Base-by-base conservation (phyloP, 1,140 invertebrate genomes). In the Holcopasites calliopsidis region DNA sequence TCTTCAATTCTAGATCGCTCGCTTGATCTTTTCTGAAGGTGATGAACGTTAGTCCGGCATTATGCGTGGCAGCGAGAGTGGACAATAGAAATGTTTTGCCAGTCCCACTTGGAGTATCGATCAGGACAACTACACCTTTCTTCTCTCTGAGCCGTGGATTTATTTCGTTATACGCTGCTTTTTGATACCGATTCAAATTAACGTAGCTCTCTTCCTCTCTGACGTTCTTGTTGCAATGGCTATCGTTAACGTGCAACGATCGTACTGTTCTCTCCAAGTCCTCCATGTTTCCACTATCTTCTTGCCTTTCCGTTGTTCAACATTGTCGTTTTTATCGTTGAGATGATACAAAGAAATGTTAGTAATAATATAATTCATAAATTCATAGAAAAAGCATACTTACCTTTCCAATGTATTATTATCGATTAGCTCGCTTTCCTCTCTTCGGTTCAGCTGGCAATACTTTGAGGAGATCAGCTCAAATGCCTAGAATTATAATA, bases 1-100 rank as follows among this genome's bases (percentile, higher is more conserved):
- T 1, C 1, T 13, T 38, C 3, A 11, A 26, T 6, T 1, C 0
- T 10, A 74, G 21, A 16, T 47, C 3, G 5, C 71, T 74, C 3
- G 71, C 50, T 7, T 74, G 50, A 3, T 74, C 38, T 33, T 10
- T 55, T 1, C 61, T 47, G 3, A 74, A 74, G 10, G 5, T 31
- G 6, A 55, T 0, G 2, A 26, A 13, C 0, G 35, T 21, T 13
- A 38, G 4, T 0, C 1, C 0, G 4, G 3, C 0, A 0, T 33
- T 0, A 6, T 13, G 11, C 2, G n/a, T 1, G 18, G 0, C 0
- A 0, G 23, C 62, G 2, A 74, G 13, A 2, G n/a, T 10, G 1
- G 38, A 57, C 11, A 74, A n/a, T 16, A 74, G 18, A 10, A 13
- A 35, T 13, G 50, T 74, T 38, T 74, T 74, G 2, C 71, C 71